Evolutionary conservation across 2,888 invertebrate genomes (phyloP).

Genomic region (Volucella zonaria): DNA sequence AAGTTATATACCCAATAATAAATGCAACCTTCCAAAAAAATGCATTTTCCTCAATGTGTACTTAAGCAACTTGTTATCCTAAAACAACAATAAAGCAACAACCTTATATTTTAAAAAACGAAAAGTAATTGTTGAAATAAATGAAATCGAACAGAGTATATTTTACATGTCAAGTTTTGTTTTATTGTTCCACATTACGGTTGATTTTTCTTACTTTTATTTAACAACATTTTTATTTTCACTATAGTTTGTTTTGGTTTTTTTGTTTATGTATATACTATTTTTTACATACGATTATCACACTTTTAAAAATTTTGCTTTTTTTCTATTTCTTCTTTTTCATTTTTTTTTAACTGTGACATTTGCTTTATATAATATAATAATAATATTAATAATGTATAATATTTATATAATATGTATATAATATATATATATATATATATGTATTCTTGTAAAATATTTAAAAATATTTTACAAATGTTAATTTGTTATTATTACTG

Average conservation of each 20-base stretch:
- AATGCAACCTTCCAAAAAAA: too few relatives aligned
- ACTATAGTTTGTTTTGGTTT: slow-evolving; percentile 55
- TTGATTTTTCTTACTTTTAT: slow-evolving; percentile 66
- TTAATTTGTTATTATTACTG: slow-evolving; percentile 63
- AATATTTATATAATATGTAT: slow-evolving; percentile 77
- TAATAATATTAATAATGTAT: slow-evolving; percentile 69
- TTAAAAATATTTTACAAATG: slow-evolving; percentile 74
- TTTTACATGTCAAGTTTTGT: slow-evolving; percentile 60
- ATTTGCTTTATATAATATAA: slow-evolving; percentile 72
- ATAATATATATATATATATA: slow-evolving; percentile 75
- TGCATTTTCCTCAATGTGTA: too few relatives aligned
- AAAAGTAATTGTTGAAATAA: slow-evolving; percentile 1
- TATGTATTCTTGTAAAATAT: slow-evolving; percentile 76
- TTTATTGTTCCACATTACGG: slow-evolving; percentile 73
- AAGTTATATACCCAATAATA: too few relatives aligned
- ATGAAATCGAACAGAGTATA: background rate
- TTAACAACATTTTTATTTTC: slow-evolving; percentile 69
- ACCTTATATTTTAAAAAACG: background rate
- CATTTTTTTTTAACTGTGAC: slow-evolving; percentile 70
- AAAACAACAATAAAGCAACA: too few relatives aligned
- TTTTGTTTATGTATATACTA: slow-evolving; percentile 59
- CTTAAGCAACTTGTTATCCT: too few relatives aligned
- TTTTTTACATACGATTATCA: slow-evolving; percentile 77
- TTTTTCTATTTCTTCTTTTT: slow-evolving; percentile 43
- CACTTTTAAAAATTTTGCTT: slow-evolving; percentile 79